Evolutionary conservation across 2,888 invertebrate genomes (phyloP), one percentile per base, ranked within the genome.

Genomic region (Drosophila mulleri): DNA sequence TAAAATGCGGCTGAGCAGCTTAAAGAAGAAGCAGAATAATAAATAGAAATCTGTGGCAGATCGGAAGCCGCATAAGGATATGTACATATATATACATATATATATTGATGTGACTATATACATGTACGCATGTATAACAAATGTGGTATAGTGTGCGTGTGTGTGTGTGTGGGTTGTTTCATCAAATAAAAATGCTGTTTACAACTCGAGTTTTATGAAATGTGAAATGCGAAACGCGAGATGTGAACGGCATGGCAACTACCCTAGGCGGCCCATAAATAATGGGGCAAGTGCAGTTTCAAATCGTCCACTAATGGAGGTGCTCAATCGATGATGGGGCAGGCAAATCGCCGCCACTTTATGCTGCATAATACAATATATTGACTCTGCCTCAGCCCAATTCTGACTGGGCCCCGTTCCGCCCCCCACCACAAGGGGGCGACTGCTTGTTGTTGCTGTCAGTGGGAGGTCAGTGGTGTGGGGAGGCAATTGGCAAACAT

Each of bases 311-410:
- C 76, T 72, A 78, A 78, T 78, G 80, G 72, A 65, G 67, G 44
- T 57, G 54, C 57, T 56, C 75, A 35, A 65, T 66, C 67, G 77
- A 67, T 72, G 66, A 69, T 78, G 62, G 44, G 75, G 59, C 78
- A 26, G 37, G 42, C 35, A 63, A 77, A 77, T 75, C 58, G 67
- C 72, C 72, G 50, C 63, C 68, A 72, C 68, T 80, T 72, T 54
- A 72, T 80, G 67, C 62, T 76, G 77, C 80, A 72, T 71, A 67
- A 80, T 71, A 72, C 67, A 67, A 80, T 71, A 74, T 79, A 76
- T 79, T 69, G 79, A 60, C 65, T 76, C 39, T 39, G 70, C 53
- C 48, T 11, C n/a, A 8, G 47, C 48, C n/a, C 47, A 26, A 26
- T 47, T 48, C 29, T 41, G 53, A 39, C 57, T 37, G 20, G n/a